phyloP scores from a whole-genome alignment of 2,888 invertebrate genomes.

The Abrostola tripartita region DNA sequence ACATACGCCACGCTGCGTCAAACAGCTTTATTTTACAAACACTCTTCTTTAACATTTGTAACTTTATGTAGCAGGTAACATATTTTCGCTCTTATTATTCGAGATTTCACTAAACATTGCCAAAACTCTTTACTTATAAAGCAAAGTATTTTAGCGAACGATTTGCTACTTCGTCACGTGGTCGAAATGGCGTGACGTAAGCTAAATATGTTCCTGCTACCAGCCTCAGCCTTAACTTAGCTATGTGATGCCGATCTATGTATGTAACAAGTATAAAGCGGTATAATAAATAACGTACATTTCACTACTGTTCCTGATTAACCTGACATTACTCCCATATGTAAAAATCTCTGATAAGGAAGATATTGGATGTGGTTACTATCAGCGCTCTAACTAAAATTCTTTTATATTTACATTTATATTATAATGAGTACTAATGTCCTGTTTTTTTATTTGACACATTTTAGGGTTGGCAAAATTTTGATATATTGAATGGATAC shows the following conservation, averaged over 20 bases:
- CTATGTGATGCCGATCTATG: conserved; percentile 27
- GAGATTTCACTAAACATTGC: background rate
- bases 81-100: background rate
- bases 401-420: conserved; percentile 65
- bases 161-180: background rate
- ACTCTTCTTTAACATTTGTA: conserved; percentile 23
- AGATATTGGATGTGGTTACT: conserved; percentile 57
- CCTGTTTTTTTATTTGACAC: conserved; percentile 75
- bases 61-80: conserved; percentile 6
- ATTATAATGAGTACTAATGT: conserved; percentile 61
- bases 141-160: background rate
- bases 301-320: conserved; percentile 29
- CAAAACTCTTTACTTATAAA: background rate
- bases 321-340: conserved; percentile 27
- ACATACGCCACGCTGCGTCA: conserved; percentile 38
- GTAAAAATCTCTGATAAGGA: conserved; percentile 52
- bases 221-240: conserved; percentile 14
- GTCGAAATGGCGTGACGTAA: conserved; percentile 12
- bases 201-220: conserved; percentile 29
- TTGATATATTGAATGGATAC: conserved; percentile 55
- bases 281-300: conserved; percentile 33
- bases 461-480: conserved; percentile 71
- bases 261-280: conserved; percentile 41
- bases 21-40: conserved; percentile 22
- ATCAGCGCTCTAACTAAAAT: conserved; percentile 64